These are phyloP conservation scores for Sebastes matsubarae DNA, from an alignment of 2,797 vertebrate species.

Conservation along the genomic window DNA sequence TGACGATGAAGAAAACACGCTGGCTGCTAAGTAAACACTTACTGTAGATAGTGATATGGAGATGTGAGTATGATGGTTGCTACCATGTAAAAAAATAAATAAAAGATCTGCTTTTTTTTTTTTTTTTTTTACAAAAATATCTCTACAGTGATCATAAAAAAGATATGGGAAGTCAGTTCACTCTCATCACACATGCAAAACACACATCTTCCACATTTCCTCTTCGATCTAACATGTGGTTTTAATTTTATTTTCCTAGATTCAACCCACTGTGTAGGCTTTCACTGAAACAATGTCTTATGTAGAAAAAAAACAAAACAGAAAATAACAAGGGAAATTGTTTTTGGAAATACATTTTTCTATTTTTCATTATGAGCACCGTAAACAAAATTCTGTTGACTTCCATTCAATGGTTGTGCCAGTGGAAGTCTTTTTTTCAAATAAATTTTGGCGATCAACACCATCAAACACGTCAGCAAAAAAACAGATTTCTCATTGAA, in stretches of 20 bases:
- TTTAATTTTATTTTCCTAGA: background rate
- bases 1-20: constrained; percentile 54
- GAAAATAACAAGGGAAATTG: background rate
- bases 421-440: background rate
- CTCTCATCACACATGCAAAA: background rate
- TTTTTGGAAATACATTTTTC: background rate
- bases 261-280: background rate
- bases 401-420: background rate
- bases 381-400: background rate
- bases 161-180: background rate
- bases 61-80: background rate
- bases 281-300: background rate
- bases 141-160: background rate
- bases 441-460: background rate
- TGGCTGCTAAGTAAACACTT: constrained; percentile 23
- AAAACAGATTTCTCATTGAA: background rate
- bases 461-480: background rate
- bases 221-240: background rate
- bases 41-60: background rate
- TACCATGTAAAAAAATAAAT: background rate
- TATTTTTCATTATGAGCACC: background rate
- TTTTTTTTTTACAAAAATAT: background rate
- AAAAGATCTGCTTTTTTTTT: background rate
- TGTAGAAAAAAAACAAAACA: background rate
- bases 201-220: background rate